phyloP scores from a whole-genome alignment of 2,888 invertebrate genomes.

The Macropis europaea region DNA sequence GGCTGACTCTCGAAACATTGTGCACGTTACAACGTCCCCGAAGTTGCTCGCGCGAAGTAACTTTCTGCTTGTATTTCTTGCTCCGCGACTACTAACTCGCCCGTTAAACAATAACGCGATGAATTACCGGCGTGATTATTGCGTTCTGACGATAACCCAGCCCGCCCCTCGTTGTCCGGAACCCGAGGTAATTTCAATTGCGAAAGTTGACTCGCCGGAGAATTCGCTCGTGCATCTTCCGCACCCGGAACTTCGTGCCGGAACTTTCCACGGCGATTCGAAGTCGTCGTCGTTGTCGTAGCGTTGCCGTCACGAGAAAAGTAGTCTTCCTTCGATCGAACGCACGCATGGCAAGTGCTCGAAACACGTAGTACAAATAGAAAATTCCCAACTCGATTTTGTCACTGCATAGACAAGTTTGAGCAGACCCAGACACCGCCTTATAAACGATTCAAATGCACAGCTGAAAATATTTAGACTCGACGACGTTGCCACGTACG shows the following conservation, averaged over 20 bases:
- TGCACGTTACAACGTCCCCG: conserved; percentile 51
- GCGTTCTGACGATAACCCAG: conserved; percentile 1
- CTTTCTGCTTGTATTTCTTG: conserved; percentile 30
- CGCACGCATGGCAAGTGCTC: too few species aligned
- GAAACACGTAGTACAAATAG: too few species aligned
- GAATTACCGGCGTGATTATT: conserved; percentile 45
- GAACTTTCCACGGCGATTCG: conserved; percentile 27
- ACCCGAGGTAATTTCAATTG: conserved; percentile 36
- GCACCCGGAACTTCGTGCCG: conserved; percentile 11
- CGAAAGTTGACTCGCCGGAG: conserved; percentile 20
- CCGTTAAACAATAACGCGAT: conserved; percentile 46
- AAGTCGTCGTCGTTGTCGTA: neutral
- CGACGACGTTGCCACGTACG: too few species aligned
- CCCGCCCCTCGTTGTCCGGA: neutral
- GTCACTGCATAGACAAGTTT: too few species aligned
- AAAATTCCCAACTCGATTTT: too few species aligned
- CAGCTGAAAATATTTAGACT: too few species aligned
- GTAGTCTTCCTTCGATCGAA: too few species aligned
- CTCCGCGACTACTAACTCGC: neutral
- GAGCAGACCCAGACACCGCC: too few species aligned
- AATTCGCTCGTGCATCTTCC: neutral
- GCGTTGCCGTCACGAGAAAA: too few species aligned
- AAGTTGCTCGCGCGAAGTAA: conserved; percentile 52
- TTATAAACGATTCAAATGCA: too few species aligned
- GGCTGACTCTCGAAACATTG: conserved; percentile 38